Evolutionary conservation across 2,797 vertebrate species (phyloP).

Genomic region (Neopelma chrysocephalum): DNA sequence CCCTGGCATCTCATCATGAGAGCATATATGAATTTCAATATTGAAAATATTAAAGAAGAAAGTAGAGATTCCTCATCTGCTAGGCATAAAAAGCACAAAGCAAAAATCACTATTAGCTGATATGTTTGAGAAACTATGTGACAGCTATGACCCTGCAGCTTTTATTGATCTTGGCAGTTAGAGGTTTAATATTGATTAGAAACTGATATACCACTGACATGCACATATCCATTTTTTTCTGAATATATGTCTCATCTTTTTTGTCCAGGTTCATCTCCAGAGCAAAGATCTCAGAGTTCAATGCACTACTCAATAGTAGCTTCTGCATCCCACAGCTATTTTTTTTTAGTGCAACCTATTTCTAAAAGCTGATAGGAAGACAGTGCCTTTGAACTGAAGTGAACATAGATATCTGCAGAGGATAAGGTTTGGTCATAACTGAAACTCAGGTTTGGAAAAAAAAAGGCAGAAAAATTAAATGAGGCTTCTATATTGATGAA

Average conservation of each 20-base stretch:
- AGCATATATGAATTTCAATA: constrained; percentile 33
- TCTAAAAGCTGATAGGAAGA: background rate
- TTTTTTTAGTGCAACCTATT: background rate
- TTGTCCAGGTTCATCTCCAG: constrained; percentile 55
- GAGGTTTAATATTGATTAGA: constrained; percentile 71
- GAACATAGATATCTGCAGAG: background rate
- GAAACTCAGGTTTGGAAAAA: background rate
- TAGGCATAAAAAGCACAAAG: constrained; percentile 42
- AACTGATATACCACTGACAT: constrained; percentile 64
- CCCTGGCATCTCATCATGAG: background rate
- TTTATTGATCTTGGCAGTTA: constrained; percentile 70
- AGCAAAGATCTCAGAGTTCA: constrained; percentile 60
- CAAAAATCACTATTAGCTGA: constrained; percentile 49
- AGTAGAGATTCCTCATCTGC: constrained; percentile 16
- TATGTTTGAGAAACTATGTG: constrained; percentile 61
- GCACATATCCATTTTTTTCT: constrained; percentile 48
- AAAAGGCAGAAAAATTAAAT: background rate
- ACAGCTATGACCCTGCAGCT: constrained; percentile 58
- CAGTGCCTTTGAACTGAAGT: background rate
- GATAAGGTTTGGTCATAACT: background rate
- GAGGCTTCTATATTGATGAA: background rate
- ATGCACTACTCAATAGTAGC: background rate
- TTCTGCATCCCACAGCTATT: background rate
- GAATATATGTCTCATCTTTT: constrained; percentile 34
- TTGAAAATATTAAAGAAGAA: constrained; percentile 60